Evolutionary conservation across 2,797 vertebrate genomes (phyloP).

Genomic region (Margarornis squamiger): DNA sequence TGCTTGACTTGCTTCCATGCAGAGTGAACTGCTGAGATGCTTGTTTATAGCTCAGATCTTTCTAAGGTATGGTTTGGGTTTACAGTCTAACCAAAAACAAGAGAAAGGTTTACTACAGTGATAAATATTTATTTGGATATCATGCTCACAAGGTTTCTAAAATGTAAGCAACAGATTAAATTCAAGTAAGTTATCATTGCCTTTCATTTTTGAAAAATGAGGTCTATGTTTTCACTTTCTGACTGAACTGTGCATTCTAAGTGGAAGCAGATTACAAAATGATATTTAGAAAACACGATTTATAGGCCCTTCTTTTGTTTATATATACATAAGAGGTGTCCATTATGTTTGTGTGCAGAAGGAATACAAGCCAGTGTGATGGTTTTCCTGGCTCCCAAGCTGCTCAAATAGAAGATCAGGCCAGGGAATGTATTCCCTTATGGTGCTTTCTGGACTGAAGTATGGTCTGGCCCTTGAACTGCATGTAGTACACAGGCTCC

Average conservation of each 20-base stretch:
- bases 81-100: not conserved
- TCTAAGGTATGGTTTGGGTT: not conserved
- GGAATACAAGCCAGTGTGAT: not conserved
- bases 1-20: not conserved
- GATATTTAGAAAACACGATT: not conserved
- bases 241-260: not conserved
- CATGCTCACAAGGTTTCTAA: not conserved
- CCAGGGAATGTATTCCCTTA: not conserved
- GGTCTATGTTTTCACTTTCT: not conserved
- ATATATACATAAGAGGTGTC: not conserved
- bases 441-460: not conserved
- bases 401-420: not conserved
- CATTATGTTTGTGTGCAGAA: not conserved
- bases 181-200: not conserved
- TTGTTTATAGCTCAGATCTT: not conserved
- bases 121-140: conserved; percentile 16
- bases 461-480: not conserved
- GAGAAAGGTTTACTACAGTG: not conserved
- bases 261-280: not conserved
- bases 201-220: not conserved
- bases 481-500: not conserved
- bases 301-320: not conserved
- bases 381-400: not conserved
- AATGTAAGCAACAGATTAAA: not conserved
- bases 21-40: not conserved